Evolutionary conservation across 2,797 vertebrate species (phyloP), one percentile per base, ranked within the genome.

Genomic region (Platyrinchus mystaceus): DNA sequence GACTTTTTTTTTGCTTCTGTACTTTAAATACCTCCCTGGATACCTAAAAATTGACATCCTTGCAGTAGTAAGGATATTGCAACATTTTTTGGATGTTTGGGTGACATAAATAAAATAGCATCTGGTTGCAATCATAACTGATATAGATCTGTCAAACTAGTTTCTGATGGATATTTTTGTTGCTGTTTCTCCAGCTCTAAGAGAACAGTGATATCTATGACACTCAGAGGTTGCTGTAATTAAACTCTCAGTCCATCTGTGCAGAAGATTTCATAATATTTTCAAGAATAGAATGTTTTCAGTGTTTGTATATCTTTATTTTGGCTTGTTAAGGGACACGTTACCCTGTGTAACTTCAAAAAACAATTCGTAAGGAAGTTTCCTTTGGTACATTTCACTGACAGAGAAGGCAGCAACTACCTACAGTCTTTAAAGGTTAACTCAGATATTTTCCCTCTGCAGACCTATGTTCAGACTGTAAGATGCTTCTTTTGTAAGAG

Each of bases 201-300:
- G 84, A 89, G 69, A 94, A 89, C 56, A 85, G 24, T 82, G 75
- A 71, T 91, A 19, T 71, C 75, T 95, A 24, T 67, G 83, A 96
- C 90, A 93, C 79, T 77, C 82, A 90, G 89, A 94, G 68, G 95
- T 91, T 90, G 58, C 55, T 92, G 86, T 95, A 97, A 97, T 97
- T 98, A 97, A 97, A 96, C 81, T 96, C 93, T 95, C 95, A 94
- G 89, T 83, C 96, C 96, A 97, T 97, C 96, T 97, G 94, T 97
- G 93, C 84, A 86, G 68, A 94, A 87, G 53, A 96, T 94, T 96
- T 95, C 47, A 75, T 76, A 97, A 46, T 96, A 96, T 96, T 97
- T 97, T 97, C 94, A 95, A 92, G 69, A 96, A 94, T 43, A 78
- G 16, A 96, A 89, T 87, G 23, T 77, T 96, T 97, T 96, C 80